Evolutionary conservation across 1,140 invertebrate species (phyloP).

Genomic region (Aradophagus sp.): DNA sequence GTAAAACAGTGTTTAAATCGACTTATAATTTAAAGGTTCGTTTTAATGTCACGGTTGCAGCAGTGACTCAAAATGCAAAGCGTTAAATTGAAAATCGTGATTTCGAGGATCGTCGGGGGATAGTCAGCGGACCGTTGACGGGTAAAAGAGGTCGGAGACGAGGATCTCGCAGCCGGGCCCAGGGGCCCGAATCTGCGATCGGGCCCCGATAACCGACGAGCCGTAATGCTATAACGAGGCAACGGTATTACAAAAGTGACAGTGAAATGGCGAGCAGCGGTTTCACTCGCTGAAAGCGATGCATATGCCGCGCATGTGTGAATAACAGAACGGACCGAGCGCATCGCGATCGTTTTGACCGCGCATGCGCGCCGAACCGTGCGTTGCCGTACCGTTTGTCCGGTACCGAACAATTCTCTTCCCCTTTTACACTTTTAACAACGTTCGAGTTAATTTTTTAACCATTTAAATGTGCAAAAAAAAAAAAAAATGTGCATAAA

Average conservation of each 20-base stretch:
- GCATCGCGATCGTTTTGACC: constrained; percentile 45
- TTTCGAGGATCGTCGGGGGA: constrained; percentile 17
- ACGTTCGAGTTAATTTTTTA: too few relatives aligned
- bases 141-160: constrained; percentile 30
- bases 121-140: constrained; percentile 14
- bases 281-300: constrained; percentile 67
- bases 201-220: constrained; percentile 55
- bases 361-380: constrained; percentile 20
- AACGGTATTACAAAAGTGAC: constrained; percentile 72
- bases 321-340: constrained; percentile 52
- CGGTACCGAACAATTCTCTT: too few relatives aligned
- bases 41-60: too few relatives aligned
- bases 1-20: too few relatives aligned
- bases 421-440: too few relatives aligned
- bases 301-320: constrained; percentile 55
- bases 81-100: too few relatives aligned
- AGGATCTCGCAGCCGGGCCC: constrained; percentile 31
- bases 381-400: neutral
- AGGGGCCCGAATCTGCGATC: constrained; percentile 40
- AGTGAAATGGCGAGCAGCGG: constrained; percentile 65
- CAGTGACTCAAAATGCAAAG: too few relatives aligned
- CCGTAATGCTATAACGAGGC: constrained; percentile 62
- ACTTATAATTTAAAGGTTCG: too few relatives aligned
- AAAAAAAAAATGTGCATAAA: too few relatives aligned
- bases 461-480: too few relatives aligned